Evolutionary conservation across 2,797 vertebrate genomes (phyloP).

Genomic region (Chelidonichthys spinosus): DNA sequence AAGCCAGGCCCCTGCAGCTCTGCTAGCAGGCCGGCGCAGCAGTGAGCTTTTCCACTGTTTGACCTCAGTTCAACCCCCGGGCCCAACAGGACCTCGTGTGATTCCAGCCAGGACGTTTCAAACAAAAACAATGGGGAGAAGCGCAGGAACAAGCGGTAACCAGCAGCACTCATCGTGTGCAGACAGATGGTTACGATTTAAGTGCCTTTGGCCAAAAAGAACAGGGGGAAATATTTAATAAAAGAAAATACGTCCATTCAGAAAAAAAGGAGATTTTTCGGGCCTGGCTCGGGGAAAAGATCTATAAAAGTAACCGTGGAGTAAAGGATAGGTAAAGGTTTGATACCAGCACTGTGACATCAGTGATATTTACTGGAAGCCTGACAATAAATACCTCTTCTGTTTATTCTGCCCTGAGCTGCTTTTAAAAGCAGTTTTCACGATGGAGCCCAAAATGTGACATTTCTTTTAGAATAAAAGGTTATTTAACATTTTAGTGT

Average conservation of each 20-base stretch:
- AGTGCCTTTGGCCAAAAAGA: slow-evolving; percentile 53
- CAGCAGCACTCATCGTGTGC: slow-evolving; percentile 40
- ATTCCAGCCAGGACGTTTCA: slow-evolving; percentile 62
- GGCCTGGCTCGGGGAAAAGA: slow-evolving; percentile 35
- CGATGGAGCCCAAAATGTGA: slow-evolving; percentile 23
- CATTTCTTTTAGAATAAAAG: slow-evolving; percentile 27
- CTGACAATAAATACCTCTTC: slow-evolving; percentile 35
- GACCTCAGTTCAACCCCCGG: slow-evolving; percentile 61
- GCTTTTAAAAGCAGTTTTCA: slow-evolving; percentile 40
- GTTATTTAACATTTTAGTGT: slow-evolving; percentile 15
- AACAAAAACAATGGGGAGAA: slow-evolving; percentile 60
- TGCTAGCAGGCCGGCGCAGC: slow-evolving; percentile 10
- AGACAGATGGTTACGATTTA: slow-evolving; percentile 80
- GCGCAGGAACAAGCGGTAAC: slow-evolving; percentile 48
- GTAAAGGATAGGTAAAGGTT: slow-evolving; percentile 50
- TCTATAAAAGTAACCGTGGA: slow-evolving; percentile 49
- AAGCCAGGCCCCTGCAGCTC: background rate
- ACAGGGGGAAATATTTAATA: slow-evolving; percentile 64
- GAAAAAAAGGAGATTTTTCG: slow-evolving; percentile 44
- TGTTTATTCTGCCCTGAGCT: slow-evolving; percentile 49
- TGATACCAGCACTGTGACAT: slow-evolving; percentile 72
- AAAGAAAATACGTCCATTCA: slow-evolving; percentile 63
- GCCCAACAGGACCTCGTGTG: slow-evolving; percentile 54
- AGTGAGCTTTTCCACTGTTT: slow-evolving; percentile 32
- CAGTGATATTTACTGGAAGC: slow-evolving; percentile 59